Conservation (phyloP, 2,797 vertebrate genomes). For the Lates japonicus region DNA sequence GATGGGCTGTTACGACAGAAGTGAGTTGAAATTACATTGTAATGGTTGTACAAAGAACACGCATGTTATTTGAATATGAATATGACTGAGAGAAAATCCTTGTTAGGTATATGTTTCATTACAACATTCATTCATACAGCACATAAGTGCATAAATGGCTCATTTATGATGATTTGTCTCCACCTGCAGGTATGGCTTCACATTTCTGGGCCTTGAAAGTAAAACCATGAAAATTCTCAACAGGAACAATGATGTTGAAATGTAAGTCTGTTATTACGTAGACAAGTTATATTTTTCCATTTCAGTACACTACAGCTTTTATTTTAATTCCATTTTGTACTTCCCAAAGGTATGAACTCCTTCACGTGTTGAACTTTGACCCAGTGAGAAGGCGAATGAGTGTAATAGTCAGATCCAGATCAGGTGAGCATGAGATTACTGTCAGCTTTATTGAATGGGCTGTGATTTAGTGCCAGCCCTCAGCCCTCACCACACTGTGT, state of each 20-base stretch:
- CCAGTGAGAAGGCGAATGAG: slow-evolving; percentile 96
- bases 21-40: not conserved
- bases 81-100: not conserved
- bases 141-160: not conserved
- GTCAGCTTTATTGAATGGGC: slow-evolving; percentile 4
- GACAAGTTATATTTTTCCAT: not conserved
- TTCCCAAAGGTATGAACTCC: slow-evolving; percentile 91
- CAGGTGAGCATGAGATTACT: slow-evolving; percentile 82
- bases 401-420: slow-evolving; percentile 90
- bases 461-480: not conserved
- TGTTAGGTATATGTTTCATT: not conserved
- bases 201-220: slow-evolving; percentile 93
- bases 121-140: not conserved
- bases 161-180: slow-evolving; percentile 64
- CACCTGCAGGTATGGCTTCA: slow-evolving; percentile 93
- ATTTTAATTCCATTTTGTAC: not conserved
- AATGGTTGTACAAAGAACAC: not conserved
- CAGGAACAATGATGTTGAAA: slow-evolving; percentile 92
- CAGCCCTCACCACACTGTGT: not conserved
- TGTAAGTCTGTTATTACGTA: slow-evolving; percentile 84
- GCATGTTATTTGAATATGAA: not conserved
- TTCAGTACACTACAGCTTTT: not conserved
- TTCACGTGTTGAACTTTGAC: slow-evolving; percentile 96
- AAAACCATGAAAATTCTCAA: slow-evolving; percentile 93
- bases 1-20: not conserved